phyloP scores from a whole-genome alignment of 2,113 vertebrate species.

The Ammodramus savannarum region DNA sequence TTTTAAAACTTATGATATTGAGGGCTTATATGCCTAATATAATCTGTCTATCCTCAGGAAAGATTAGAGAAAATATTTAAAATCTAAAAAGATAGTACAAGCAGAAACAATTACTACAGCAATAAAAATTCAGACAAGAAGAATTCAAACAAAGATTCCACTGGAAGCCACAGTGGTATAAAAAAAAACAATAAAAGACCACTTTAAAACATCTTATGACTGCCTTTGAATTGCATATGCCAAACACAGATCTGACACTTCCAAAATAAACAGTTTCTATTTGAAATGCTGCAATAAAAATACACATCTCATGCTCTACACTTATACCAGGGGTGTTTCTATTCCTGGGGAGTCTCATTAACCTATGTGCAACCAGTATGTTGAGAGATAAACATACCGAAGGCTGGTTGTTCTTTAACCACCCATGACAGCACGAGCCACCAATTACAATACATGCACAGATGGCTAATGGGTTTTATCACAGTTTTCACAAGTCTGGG shows the following conservation, averaged over 20 bases:
- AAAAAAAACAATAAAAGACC: neutral
- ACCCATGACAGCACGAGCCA: neutral
- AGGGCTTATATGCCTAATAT: neutral
- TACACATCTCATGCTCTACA: neutral
- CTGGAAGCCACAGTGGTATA: neutral
- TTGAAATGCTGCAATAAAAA: neutral
- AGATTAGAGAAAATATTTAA: neutral
- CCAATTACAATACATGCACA: conserved; percentile 11
- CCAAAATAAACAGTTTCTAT: neutral
- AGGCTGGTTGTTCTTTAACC: neutral
- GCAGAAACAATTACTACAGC: neutral
- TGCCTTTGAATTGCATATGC: neutral
- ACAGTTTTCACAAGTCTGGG: neutral
- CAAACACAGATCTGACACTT: neutral
- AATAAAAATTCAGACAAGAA: neutral
- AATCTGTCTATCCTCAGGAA: neutral
- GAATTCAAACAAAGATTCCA: neutral
- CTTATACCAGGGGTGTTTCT: neutral
- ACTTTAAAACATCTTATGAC: neutral
- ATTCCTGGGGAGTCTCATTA: neutral
- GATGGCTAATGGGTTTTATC: conserved; percentile 41
- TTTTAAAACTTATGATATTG: neutral
- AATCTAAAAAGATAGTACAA: neutral
- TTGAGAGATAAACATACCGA: neutral
- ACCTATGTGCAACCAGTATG: neutral